Base-by-base conservation (phyloP, 1,140 invertebrate genomes). In the Heliconius hewitsoni region DNA sequence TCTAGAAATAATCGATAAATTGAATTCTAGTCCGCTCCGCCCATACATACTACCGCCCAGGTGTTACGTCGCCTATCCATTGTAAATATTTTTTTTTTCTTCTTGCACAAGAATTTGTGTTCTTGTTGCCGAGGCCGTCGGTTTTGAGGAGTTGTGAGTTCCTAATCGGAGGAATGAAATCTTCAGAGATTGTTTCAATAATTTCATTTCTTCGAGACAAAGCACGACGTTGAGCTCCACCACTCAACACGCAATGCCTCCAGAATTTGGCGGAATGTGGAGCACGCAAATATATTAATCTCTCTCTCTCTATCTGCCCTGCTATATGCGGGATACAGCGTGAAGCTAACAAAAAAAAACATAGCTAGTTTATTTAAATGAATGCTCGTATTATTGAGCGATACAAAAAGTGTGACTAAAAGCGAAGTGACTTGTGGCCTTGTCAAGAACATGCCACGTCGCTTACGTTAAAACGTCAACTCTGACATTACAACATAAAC, bases 401-500 rank as follows among this genome's bases (percentile, higher is more conserved):
- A 1, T 9, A 75, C 55, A 75, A 60, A 60, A 75, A 60, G 8
- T 75, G 55, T 60, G 72, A 74, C 46, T 74, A 16, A 76, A 66
- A 9, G 19, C 42, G 8, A 76, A 76, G 18, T 76, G 55, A 76
- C 57, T 42, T n/a, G 71, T 57, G 82, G 78, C 82, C 84, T 83
- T 86, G 83, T 82, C 81, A 76, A 74, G 82, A 83, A 85, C 60
- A 66, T 5, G 60, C 60, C 60, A 66, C 23, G 60, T 66, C 60
- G 27, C 23, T 66, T 66, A 66, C 23, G 60, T 66, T 66, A 85
- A 84, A 84, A 66, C n/a, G 9, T 66, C 23, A 88, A 85, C 85
- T 87, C 81, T 87, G 85, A 84, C 84, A 88, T 88, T 88, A 79
- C 46, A 39, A 52, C 81, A 81, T 76, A 79, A 82, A 71, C 9